A percentile compares a stretch with the other conserved stretches of the same genome.
Conservation (phyloP, 92 coral and sea anemone species). For the Pocillopora grandis region DNA sequence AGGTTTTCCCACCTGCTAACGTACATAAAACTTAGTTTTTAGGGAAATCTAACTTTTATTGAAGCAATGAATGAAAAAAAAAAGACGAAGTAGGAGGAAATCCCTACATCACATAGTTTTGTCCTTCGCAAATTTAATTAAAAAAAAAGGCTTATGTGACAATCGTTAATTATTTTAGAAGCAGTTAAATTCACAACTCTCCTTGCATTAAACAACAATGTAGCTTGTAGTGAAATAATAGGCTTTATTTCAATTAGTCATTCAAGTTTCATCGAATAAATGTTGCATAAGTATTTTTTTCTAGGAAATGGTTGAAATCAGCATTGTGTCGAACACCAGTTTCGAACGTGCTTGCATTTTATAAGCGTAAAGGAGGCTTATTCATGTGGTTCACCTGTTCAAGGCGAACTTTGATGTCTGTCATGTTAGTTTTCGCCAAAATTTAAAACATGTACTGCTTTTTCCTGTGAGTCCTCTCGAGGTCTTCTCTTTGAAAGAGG, state of each 20-base stretch:
- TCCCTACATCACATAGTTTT: not conserved
- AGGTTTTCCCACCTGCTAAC: not conserved
- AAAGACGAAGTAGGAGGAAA: not conserved
- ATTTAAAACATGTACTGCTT: not conserved
- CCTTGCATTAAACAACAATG: too few relatives aligned
- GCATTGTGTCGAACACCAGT: not conserved
- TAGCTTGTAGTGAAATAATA: too few relatives aligned
- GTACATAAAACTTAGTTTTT: not conserved
- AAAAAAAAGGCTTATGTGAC: not conserved
- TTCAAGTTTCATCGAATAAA: not conserved
- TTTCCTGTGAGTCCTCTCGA: not conserved
- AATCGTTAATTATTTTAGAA: not conserved
- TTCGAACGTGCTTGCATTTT: constrained; percentile 2
- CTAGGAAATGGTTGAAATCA: not conserved
- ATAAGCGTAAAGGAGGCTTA: not conserved
- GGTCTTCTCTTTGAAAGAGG: not conserved
- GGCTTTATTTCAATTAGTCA: too few relatives aligned
- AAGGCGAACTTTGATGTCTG: not conserved
- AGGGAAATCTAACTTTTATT: not conserved
- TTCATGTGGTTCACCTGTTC: not conserved
- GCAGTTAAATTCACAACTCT: too few relatives aligned
- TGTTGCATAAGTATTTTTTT: not conserved
- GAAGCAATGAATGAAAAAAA: not conserved
- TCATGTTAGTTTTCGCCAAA: not conserved
- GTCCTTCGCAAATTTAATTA: not conserved